phyloP scores from a whole-genome alignment of 2,797 vertebrate species.

The Moxostoma hubbsi region DNA sequence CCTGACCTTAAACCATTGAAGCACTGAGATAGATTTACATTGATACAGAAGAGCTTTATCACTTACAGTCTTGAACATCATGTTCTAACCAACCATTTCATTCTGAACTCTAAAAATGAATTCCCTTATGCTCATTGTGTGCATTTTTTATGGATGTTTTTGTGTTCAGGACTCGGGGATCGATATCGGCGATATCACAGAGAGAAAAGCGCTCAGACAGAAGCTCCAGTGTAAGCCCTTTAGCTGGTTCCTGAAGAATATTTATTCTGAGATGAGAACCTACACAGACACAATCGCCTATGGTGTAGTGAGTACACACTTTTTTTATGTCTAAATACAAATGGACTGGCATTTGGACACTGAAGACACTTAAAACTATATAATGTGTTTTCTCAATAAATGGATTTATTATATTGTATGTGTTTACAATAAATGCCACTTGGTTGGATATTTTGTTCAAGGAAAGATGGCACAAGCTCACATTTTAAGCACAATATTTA shows the following conservation, averaged over 20 bases:
- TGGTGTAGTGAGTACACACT: conserved; percentile 84
- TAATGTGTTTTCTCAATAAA: too few species aligned
- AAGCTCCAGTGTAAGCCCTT: conserved; percentile 91
- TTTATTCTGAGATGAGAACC: conserved; percentile 94
- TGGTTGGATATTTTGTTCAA: too few species aligned
- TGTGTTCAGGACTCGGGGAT: conserved; percentile 87
- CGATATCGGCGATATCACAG: conserved; percentile 90
- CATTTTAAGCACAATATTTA: too few species aligned
- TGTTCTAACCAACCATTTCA: not conserved
- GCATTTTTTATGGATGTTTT: conserved; percentile 9
- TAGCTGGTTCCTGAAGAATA: conserved; percentile 92
- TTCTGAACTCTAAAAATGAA: not conserved
- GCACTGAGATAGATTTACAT: not conserved
- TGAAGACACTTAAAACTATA: not conserved
- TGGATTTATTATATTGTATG: too few species aligned
- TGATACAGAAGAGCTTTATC: not conserved
- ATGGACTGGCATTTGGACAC: too few species aligned
- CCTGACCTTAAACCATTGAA: not conserved
- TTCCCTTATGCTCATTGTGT: not conserved
- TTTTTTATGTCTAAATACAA: too few species aligned
- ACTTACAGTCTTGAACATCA: too few species aligned
- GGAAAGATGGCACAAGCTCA: too few species aligned
- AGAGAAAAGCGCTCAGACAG: conserved; percentile 88
- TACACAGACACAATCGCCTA: conserved; percentile 91
- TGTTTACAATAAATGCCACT: too few species aligned